Conservation (phyloP, 92 coral and sea anemone genomes). For the Bergia puertoricense region DNA sequence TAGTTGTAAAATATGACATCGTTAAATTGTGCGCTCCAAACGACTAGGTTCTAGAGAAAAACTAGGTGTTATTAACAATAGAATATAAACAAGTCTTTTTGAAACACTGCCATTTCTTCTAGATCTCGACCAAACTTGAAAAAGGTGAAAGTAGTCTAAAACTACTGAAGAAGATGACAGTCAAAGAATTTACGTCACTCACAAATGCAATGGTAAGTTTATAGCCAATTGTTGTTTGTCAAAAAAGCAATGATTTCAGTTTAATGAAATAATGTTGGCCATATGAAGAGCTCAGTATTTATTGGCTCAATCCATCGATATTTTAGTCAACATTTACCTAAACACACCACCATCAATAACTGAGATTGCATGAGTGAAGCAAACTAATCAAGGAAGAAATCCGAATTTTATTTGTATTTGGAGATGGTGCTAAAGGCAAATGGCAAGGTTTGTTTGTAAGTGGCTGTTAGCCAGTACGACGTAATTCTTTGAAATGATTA, state of each 20-base stretch:
- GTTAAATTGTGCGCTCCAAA: no score
- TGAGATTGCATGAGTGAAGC: no score
- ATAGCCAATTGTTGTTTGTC: background rate
- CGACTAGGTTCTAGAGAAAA: no score
- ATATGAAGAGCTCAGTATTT: background rate
- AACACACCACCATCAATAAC: no score
- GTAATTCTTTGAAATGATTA: no score
- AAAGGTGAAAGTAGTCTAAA: background rate
- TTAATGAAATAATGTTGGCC: background rate
- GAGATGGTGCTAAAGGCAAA: no score
- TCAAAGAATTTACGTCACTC: constrained; percentile 42
- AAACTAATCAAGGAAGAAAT: no score
- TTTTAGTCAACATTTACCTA: no score
- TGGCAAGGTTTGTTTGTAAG: no score
- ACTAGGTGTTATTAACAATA: background rate
- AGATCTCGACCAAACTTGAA: constrained; percentile 43
- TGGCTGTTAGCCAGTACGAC: no score
- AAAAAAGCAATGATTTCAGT: background rate
- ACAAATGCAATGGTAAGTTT: constrained; percentile 52
- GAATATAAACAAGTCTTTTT: background rate
- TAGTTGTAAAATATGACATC: no score
- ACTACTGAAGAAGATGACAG: constrained; percentile 33
- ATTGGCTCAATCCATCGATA: background rate
- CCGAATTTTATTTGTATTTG: no score
- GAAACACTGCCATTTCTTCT: background rate